Conservation (phyloP, 2,797 vertebrate species). For the Pseudomugil tenellus region DNA sequence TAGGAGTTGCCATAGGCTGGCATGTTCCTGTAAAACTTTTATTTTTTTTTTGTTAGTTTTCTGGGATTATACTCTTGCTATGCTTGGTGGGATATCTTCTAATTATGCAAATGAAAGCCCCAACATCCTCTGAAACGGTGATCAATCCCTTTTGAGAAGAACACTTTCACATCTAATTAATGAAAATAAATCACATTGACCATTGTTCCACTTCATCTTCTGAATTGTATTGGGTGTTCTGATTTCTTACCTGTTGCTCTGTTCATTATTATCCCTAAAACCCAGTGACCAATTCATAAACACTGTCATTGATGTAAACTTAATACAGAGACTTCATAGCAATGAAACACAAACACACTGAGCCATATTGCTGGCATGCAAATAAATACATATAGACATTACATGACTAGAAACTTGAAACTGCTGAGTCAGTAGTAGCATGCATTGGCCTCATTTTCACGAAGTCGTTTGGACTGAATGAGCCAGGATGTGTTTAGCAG, state of each 20-base stretch:
- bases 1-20: conserved; percentile 3
- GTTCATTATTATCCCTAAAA: conserved; percentile 59
- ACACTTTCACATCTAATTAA: conserved; percentile 28
- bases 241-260: conserved; percentile 32
- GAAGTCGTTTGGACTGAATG: no score
- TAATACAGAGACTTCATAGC: conserved; percentile 2
- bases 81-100: neutral
- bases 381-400: neutral
- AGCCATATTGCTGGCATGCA: conserved; percentile 1
- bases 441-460: no score
- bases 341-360: conserved; percentile 22
- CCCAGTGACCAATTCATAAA: conserved; percentile 24
- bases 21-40: conserved; percentile 25
- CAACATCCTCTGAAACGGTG: conserved; percentile 12
- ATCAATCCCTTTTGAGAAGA: conserved; percentile 21
- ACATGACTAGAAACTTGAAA: neutral
- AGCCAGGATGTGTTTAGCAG: no score
- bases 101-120: neutral
- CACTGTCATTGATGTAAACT: conserved; percentile 3
- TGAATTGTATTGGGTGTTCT: conserved; percentile 37
- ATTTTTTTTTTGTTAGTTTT: conserved; percentile 7
- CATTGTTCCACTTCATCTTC: conserved; percentile 40
- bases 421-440: neutral
- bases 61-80: neutral
- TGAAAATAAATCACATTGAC: conserved; percentile 52